Base-by-base conservation (phyloP, 2,113 vertebrate species). In the Cnemophilus loriae region DNA sequence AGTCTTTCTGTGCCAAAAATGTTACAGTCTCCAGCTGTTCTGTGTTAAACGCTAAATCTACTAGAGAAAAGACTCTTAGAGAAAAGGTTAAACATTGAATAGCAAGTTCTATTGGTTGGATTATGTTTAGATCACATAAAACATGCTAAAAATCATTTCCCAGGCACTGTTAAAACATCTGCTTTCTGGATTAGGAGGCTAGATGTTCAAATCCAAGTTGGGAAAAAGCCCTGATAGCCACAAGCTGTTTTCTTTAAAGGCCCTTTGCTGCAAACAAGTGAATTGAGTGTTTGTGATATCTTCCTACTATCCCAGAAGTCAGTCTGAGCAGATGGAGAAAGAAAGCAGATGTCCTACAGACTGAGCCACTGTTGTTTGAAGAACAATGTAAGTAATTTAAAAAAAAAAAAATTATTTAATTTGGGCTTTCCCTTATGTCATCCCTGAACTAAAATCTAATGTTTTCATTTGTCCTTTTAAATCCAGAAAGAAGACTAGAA, bases 21-120 rank as follows among this genome's bases (percentile, higher is more conserved):
- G 11, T 96, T 97, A 91, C 75, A 93, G 83, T 96, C 78, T 96
- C 93, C 97, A 98, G 90, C 95, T 96, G 89, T 95, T 98, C 92
- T 73, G 39, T 87, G 86, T 97, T 97, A 97, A 96, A 84, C 18
- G 79, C 41, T 90, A 95, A 96, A 95, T 89, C 78, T 93, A 68
- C 65, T 82, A 60, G 85, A 85, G 86, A 77, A 96, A 87, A 87
- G 79, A 93, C 83, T 95, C 61, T 82, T 44, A 68, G 91, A 89
- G 59, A 81, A 81, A 91, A 96, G 41, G 61, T 78, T 83, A 95
- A 95, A 95, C 59, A 27, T 35, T 4, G 22, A 91, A 82, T 46
- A 87, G 61, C 79, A 78, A 84, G 89, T 93, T 88, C 71, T 84
- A 59, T 65, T 87, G 65, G 35, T 37, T 84, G 92, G 77, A 85